A percentile compares a stretch with the other conserved stretches of the same genome.
Conservation (phyloP, 2,113 vertebrate species). For the Desmodus rotundus region DNA sequence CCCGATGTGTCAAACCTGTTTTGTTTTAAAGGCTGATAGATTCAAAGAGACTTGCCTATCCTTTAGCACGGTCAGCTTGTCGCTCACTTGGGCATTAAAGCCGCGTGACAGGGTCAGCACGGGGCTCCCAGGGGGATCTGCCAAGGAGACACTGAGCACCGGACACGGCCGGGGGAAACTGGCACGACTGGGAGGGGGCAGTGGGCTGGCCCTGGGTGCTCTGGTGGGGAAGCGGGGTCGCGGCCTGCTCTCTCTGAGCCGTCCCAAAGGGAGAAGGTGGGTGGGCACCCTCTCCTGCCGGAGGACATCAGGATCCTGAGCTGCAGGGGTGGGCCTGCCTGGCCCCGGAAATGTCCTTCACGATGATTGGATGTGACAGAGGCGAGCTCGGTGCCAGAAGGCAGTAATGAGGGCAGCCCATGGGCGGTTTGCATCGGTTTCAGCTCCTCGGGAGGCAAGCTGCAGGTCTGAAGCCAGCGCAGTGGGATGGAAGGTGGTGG, state of each 20-base stretch:
- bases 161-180: accelerated
- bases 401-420: background rate
- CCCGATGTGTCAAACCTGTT: accelerated
- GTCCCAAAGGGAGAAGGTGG: background rate
- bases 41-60: background rate
- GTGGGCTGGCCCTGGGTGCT: background rate
- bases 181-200: accelerated
- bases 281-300: background rate
- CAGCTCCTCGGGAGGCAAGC: background rate
- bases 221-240: background rate
- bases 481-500: background rate
- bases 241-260: background rate
- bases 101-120: background rate
- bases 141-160: accelerated
- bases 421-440: background rate
- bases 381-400: background rate
- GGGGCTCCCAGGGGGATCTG: background rate
- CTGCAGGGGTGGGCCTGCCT: background rate
- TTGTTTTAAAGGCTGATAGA: background rate
- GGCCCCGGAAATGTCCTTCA: background rate
- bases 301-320: background rate
- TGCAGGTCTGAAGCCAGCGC: background rate
- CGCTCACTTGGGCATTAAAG: background rate
- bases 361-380: constrained; percentile 3
- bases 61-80: background rate